Conservation (phyloP, 1,140 invertebrate species). For the Stratiolaelaps scimitus region DNA sequence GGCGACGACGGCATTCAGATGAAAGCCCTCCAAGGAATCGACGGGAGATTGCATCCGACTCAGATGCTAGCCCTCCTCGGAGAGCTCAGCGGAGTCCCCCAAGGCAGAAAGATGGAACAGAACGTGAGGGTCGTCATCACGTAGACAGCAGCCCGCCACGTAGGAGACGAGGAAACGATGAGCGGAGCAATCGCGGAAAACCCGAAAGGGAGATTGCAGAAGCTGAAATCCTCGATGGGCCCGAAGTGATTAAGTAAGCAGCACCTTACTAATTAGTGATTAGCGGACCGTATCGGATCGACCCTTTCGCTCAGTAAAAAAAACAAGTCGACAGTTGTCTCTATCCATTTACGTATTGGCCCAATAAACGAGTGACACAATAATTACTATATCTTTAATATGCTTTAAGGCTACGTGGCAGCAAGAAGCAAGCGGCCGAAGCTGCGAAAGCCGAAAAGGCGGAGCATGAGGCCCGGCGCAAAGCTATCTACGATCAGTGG, state of each 20-base stretch:
- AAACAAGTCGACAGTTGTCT: no score
- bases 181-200: background rate
- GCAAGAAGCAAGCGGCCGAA: constrained; percentile 4
- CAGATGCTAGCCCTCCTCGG: background rate
- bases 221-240: background rate
- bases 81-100: background rate
- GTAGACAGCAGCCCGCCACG: constrained; percentile 14
- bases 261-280: no score
- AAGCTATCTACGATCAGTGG: constrained; percentile 27
- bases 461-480: constrained; percentile 31
- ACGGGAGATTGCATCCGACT: background rate
- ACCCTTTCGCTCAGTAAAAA: no score
- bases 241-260: background rate
- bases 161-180: background rate
- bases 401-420: constrained; percentile 11
- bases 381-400: no score
- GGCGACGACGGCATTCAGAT: no score
- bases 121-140: background rate
- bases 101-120: background rate
- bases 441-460: constrained; percentile 10
- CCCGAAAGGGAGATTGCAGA: background rate
- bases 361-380: no score
- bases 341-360: no score
- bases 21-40: no score
- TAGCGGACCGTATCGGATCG: no score